A percentile compares a stretch with the other conserved stretches of the same genome.
Evolutionary conservation across 2,113 vertebrate genomes (phyloP).

Genomic region (Trogon melanurus): DNA sequence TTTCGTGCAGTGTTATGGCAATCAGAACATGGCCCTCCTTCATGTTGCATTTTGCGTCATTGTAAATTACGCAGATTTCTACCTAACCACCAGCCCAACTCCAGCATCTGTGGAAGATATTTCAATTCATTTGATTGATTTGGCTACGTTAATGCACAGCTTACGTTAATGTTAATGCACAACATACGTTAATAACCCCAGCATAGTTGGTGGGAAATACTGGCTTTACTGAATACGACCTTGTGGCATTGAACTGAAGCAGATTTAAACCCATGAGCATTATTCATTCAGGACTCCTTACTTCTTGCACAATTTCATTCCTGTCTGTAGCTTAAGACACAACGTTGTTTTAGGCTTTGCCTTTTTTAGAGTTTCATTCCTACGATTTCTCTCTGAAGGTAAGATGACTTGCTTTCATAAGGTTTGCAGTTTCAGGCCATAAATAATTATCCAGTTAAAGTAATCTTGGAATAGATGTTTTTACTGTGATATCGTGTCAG

Average conservation of each 20-base stretch:
- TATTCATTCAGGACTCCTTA: not conserved
- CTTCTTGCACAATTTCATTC: not conserved
- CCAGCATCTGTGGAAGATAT: not conserved
- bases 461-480: not conserved
- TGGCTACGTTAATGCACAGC: accelerated
- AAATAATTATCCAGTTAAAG: not conserved
- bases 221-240: not conserved
- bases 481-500: not conserved
- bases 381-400: not conserved
- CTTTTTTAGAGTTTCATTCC: not conserved
- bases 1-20: not conserved
- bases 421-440: not conserved
- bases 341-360: not conserved
- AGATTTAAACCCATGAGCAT: not conserved
- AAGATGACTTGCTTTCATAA: not conserved
- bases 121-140: not conserved
- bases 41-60: not conserved
- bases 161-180: not conserved
- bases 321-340: not conserved
- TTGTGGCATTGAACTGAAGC: not conserved
- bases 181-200: not conserved
- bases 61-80: not conserved
- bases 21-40: not conserved
- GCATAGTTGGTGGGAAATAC: accelerated
- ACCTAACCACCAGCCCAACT: not conserved